Evolutionary conservation across 2,113 vertebrate species (phyloP).

Genomic region (Hippolais icterina): DNA sequence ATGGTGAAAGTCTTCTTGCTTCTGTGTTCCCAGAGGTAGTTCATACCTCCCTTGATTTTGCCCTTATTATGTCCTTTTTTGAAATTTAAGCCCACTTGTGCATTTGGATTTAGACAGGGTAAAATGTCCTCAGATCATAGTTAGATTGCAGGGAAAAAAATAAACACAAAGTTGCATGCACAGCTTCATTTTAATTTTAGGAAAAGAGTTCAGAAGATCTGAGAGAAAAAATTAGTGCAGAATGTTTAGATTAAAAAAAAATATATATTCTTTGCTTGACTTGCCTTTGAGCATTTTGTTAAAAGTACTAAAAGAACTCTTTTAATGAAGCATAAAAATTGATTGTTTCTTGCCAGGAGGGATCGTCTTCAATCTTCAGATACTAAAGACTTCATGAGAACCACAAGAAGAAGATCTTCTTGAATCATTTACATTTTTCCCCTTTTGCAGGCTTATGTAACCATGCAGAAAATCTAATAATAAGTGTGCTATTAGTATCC

Average conservation of each 20-base stretch:
- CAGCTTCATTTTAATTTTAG: background rate
- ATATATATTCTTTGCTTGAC: background rate
- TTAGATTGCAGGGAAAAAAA: background rate
- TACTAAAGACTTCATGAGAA: constrained; percentile 77
- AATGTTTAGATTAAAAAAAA: constrained; percentile 17
- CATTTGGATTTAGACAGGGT: background rate
- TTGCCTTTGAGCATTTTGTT: constrained; percentile 71
- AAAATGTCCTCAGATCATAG: background rate
- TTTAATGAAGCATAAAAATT: constrained; percentile 79
- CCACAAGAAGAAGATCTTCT: constrained; percentile 74
- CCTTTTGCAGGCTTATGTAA: constrained; percentile 79
- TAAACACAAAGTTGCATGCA: background rate
- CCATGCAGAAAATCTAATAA: constrained; percentile 84
- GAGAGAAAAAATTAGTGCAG: constrained; percentile 47
- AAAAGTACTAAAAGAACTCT: constrained; percentile 63
- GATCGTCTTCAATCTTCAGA: constrained; percentile 71
- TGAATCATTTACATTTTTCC: constrained; percentile 80
- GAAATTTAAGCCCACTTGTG: background rate
- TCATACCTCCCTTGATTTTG: background rate
- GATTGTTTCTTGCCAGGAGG: constrained; percentile 76
- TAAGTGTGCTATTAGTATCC: constrained; percentile 75
- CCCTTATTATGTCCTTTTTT: background rate
- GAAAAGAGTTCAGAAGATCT: background rate
- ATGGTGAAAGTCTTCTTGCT: background rate
- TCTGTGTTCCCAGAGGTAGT: background rate